These are phyloP conservation scores for Ferrisia virgata DNA, from an alignment of 2,888 invertebrate species.

Conservation along the genomic window DNA sequence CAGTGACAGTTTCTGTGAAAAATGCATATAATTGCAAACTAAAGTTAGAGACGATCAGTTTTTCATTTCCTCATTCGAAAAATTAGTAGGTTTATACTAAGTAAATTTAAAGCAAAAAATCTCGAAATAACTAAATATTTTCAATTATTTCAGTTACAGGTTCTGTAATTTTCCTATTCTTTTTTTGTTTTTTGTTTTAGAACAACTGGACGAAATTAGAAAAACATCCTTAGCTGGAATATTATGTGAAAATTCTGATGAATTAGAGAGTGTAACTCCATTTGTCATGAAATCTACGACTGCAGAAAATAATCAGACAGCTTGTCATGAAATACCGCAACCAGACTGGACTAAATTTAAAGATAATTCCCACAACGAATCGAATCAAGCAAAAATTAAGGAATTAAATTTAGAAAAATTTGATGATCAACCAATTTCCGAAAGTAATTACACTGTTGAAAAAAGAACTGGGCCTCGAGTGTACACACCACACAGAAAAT, in stretches of 20 bases:
- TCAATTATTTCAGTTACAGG: too few relatives aligned
- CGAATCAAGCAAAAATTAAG: background rate
- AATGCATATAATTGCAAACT: too few relatives aligned
- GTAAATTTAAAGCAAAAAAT: too few relatives aligned
- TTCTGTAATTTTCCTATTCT: too few relatives aligned
- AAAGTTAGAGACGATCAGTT: too few relatives aligned
- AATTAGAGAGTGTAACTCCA: slow-evolving; percentile 63
- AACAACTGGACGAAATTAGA: slow-evolving; percentile 77
- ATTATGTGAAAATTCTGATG: slow-evolving; percentile 74
- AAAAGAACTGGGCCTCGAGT: background rate
- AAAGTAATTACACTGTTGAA: background rate
- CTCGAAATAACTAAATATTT: too few relatives aligned
- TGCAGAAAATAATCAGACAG: background rate
- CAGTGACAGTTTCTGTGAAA: too few relatives aligned
- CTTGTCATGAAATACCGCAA: background rate
- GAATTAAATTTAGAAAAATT: background rate
- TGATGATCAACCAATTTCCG: background rate
- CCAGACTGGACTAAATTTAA: background rate
- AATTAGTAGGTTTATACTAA: too few relatives aligned
- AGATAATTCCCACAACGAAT: background rate
- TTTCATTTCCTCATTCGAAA: too few relatives aligned
- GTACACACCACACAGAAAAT: background rate
- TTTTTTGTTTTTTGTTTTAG: too few relatives aligned
- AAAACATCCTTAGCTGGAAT: slow-evolving; percentile 70
- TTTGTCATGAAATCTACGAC: slow-evolving; percentile 62